Percentiles rank a stretch among this genome's conserved stretches.
Evolutionary conservation across 1,140 invertebrate species (phyloP).

Genomic region (Drosophila bocqueti): DNA sequence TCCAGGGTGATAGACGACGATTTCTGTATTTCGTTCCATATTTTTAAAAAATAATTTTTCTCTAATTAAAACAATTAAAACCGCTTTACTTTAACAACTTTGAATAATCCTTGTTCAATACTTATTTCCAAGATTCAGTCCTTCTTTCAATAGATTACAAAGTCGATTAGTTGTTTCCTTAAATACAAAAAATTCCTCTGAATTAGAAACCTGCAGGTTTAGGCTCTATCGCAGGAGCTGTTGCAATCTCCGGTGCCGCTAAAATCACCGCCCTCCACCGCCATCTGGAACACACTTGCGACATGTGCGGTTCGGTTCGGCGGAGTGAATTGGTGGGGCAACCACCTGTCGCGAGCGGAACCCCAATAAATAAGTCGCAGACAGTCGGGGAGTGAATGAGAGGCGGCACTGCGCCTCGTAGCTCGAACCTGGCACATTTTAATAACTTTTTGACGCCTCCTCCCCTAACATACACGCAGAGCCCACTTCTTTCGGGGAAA

Average conservation of each 20-base stretch:
- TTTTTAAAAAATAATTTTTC: not conserved
- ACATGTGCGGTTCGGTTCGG: conserved; percentile 22
- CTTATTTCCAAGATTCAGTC: not conserved
- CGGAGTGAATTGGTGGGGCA: conserved; percentile 48
- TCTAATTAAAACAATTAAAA: not conserved
- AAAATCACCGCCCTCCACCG: conserved; percentile 9
- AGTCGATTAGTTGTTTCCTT: not conserved
- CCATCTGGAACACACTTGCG: conserved; percentile 22
- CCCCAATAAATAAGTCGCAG: conserved; percentile 59
- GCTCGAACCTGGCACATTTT: conserved; percentile 72
- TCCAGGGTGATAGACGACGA: not conserved
- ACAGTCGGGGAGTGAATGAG: conserved; percentile 30
- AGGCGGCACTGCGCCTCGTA: conserved; percentile 6
- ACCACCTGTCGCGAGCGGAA: conserved; percentile 75
- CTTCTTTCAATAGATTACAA: not conserved
- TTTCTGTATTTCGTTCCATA: not conserved
- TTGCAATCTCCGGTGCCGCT: conserved; percentile 5
- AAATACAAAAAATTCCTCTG: not conserved
- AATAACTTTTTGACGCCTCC: conserved; percentile 69
- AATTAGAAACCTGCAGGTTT: not conserved
- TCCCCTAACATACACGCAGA: conserved; percentile 6
- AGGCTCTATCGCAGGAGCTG: not conserved
- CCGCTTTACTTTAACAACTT: too few species aligned
- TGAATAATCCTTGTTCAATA: too few species aligned
- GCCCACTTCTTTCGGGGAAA: not conserved